Evolutionary conservation across 2,888 invertebrate genomes (phyloP).

Genomic region (Stenotaenia linearis): DNA sequence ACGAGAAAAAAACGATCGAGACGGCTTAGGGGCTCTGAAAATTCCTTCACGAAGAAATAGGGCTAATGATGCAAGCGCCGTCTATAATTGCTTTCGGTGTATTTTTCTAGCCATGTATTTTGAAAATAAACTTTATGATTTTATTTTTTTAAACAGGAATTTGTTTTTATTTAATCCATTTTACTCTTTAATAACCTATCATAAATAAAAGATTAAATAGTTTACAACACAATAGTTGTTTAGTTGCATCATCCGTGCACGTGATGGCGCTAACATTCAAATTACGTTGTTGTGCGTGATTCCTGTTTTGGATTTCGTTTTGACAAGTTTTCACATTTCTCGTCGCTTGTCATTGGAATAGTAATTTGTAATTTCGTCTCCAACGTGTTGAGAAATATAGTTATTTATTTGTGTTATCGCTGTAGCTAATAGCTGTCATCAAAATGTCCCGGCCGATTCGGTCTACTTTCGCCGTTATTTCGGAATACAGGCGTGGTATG

Average conservation of each 20-base stretch:
- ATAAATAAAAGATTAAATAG: background rate
- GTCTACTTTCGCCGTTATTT: no score
- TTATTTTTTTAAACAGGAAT: background rate
- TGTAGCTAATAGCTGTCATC: no score
- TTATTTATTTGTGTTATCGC: no score
- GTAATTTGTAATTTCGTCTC: no score
- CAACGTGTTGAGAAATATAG: no score
- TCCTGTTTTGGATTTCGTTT: no score
- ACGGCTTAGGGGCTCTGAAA: background rate
- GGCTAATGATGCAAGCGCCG: conserved; percentile 6
- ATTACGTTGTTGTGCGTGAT: background rate
- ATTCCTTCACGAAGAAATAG: conserved; percentile 6
- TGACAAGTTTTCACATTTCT: no score
- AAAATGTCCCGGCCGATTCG: no score
- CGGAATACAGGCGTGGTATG: no score
- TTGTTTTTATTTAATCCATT: background rate
- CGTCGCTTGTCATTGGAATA: no score
- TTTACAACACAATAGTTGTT: background rate
- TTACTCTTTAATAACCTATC: background rate
- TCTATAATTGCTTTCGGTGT: background rate
- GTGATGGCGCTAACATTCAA: background rate
- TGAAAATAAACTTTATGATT: no score
- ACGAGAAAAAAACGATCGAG: background rate
- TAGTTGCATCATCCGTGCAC: background rate
- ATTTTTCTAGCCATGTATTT: no score